phyloP scores from a whole-genome alignment of 2,797 vertebrate genomes.

The Neopelma chrysocephalum region DNA sequence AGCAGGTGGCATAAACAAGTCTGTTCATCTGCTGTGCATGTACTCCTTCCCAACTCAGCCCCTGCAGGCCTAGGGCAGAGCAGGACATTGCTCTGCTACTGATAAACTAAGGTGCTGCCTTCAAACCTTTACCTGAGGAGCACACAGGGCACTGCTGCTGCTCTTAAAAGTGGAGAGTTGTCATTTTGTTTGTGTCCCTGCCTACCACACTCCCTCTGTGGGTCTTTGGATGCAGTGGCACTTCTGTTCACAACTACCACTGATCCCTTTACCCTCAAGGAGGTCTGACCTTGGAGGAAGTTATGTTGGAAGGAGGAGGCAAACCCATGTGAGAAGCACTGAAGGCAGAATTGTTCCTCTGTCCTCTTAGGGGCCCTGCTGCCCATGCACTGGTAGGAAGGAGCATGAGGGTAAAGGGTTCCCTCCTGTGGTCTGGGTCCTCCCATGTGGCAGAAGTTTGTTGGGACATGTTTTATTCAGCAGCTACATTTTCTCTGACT shows the following conservation, averaged over 20 bases:
- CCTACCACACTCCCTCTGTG: background rate
- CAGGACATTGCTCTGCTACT: background rate
- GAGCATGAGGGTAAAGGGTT: background rate
- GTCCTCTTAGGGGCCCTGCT: background rate
- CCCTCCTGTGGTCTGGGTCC: background rate
- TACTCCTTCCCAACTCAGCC: background rate
- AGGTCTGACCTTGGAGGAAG: background rate
- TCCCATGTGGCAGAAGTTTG: background rate
- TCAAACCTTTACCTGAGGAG: background rate
- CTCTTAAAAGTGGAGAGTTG: background rate
- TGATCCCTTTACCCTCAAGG: background rate
- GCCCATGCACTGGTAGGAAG: background rate
- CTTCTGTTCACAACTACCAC: background rate
- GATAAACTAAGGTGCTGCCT: background rate
- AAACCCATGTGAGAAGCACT: rapidly evolving
- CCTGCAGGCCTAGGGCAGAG: rapidly evolving
- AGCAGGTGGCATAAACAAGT: background rate
- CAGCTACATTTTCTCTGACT: background rate
- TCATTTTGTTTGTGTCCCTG: background rate
- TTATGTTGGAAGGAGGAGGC: background rate
- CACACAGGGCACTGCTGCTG: background rate
- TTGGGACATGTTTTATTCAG: background rate
- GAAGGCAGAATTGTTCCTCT: background rate
- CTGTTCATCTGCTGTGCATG: rapidly evolving
- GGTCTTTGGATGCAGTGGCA: background rate